Base-by-base conservation (phyloP, 2,888 invertebrate species). In the Drosophila yooni region DNA sequence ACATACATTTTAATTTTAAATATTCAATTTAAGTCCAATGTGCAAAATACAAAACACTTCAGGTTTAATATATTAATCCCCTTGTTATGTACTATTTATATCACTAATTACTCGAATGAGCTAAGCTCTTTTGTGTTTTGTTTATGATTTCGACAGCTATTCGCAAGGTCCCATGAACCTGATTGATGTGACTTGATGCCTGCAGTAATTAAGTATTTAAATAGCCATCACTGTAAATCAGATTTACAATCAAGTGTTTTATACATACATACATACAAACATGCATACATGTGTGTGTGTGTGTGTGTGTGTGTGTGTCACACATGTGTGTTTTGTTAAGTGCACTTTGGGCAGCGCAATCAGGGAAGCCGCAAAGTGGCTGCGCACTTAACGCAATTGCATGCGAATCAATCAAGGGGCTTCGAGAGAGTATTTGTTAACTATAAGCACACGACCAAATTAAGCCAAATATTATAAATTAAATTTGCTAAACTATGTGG, bases 401-500 rank as follows among this genome's bases (percentile, higher is more conserved):
- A 61, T 65, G 48, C 51, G 21, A 68, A 60, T 60, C 75, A 51
- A 18, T 54, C 33, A 53, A 52, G 52, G 38, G 25, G 62, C 53
- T 60, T 25, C 36, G 13, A 65, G 70, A 60, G 3, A 54, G 53
- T 61, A 67, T 67, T 70, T 74, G 72, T 71, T 71, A 70, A 58
- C 70, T 66, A 46, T 51, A 51, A 34, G 58, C 52, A 48, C 13
- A 31, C 33, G 33, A 48, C 51, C 46, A 52, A 60, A 52, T 64
- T 40, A 61, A 21, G 46, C 51, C 46, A 65, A 52, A 78, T 84
- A 89, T 65, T 87, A 78, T 87, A 89, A 81, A 83, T 89, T 83
- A 79, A 81, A 89, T 87, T 83, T 89, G 78, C 67, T 56, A 61
- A 83, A 70, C 72, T 81, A 89, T 83, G 80, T 83, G 71, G 40